Conservation (phyloP, 2,797 vertebrate genomes). For the Garrulus glandarius region DNA sequence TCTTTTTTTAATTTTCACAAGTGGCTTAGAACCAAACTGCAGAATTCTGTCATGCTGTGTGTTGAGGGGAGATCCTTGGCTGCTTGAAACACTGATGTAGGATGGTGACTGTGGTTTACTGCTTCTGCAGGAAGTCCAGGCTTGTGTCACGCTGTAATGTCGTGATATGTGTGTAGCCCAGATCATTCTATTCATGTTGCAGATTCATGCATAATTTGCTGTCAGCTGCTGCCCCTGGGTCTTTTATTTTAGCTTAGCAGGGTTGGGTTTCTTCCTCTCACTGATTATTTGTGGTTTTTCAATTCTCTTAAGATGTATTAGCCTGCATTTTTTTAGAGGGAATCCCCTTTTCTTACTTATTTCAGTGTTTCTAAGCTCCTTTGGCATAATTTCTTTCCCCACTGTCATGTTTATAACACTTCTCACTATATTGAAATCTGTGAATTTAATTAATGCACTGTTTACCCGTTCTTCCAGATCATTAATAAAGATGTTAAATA, state of each 20-base stretch:
- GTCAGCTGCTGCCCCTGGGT: neutral
- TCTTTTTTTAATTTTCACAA: neutral
- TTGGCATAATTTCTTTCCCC: slow-evolving; percentile 16
- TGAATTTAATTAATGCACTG: slow-evolving; percentile 57
- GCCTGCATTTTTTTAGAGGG: neutral
- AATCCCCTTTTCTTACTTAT: neutral
- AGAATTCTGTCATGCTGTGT: neutral
- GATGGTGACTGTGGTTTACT: neutral
- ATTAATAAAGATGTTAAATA: slow-evolving; percentile 68
- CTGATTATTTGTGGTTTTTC: neutral
- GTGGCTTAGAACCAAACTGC: neutral
- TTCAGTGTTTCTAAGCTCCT: slow-evolving; percentile 1
- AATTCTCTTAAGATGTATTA: neutral
- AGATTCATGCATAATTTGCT: neutral
- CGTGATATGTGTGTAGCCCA: neutral
- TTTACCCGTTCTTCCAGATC: slow-evolving; percentile 54
- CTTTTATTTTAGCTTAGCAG: slow-evolving; percentile 1
- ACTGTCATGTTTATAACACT: slow-evolving; percentile 48
- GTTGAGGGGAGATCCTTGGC: neutral
- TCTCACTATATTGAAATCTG: slow-evolving; percentile 24
- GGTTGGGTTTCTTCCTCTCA: neutral
- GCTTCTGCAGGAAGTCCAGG: neutral
- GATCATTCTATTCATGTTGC: neutral
- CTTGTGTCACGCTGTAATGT: accelerated
- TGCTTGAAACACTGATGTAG: neutral